Base-by-base conservation (phyloP, 2,888 invertebrate genomes). In the Hydrotaea cyrtoneurina region DNA sequence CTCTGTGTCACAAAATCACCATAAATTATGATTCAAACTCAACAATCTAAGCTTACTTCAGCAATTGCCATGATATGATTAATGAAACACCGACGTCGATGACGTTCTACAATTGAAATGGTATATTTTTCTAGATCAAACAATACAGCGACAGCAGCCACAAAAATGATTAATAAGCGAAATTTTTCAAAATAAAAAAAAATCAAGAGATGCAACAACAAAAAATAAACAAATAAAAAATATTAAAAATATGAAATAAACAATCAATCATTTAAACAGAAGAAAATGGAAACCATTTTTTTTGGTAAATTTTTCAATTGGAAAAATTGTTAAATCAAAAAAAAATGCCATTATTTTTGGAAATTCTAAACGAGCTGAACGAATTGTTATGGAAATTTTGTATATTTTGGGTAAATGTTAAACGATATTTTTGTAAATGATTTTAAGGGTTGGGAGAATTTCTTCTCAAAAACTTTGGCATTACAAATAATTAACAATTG, bases 401-500 rank as follows among this genome's bases (percentile, higher is more conserved):
- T 23, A 59, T 26, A 13, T 59, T 59, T 59, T 59, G 23, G 21
- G 46, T 46, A 23, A 62, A 31, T 62, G 31, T 39, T 10, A 55
- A 53, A 53, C 17, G 53, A 21, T 55, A 21, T 21, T 55, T 55
- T 55, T 55, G 21, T 55, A 21, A 55, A 21, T 10, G 17, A 53
- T 53, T 53, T 7, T 53, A 53, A 57, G 57, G 57, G 21, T 4
- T 2, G 43, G 13, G 43, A 11, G 43, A 13, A 43, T 50, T n/a
- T 62, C 31, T 13, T 11, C 1, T 39, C 21, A 8, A 2, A 10
- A 19, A 57, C 4, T 53, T 53, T 53, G 39, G 13, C 53, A 11
- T 26, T 19, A 69, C 46, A 69, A 69, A 69, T 19, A 69, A 69
- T 69, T 69, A 69, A 21, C 46, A 69, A 69, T 26, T 59, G 13